Conservation (phyloP, 2,113 vertebrate species). For the Actenoides lindsayi region DNA sequence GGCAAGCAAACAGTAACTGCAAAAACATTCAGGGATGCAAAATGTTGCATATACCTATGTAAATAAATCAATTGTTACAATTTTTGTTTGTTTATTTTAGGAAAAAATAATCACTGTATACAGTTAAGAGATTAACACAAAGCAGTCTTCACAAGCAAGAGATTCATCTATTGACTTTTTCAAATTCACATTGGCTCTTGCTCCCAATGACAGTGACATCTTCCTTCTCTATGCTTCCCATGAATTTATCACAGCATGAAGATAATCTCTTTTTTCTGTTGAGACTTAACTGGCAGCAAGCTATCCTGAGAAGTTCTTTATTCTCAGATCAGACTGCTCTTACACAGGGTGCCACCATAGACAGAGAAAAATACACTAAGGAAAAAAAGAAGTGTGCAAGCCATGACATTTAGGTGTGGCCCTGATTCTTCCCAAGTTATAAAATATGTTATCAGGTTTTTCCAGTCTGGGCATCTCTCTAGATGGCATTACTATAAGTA, state of each 20-base stretch:
- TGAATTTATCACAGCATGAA: not conserved
- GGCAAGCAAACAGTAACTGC: not conserved
- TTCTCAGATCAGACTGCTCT: not conserved
- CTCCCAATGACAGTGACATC: not conserved
- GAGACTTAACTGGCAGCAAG: not conserved
- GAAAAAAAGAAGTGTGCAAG: not conserved
- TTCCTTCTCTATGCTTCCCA: not conserved
- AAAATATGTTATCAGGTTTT: not conserved
- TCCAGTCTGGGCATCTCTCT: not conserved
- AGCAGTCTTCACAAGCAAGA: not conserved
- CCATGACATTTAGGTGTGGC: fast-evolving
- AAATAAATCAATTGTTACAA: not conserved
- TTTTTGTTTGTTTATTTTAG: not conserved
- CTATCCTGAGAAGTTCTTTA: not conserved
- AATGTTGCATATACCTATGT: not conserved
- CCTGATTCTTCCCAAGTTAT: not conserved
- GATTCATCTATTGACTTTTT: not conserved
- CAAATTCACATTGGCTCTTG: not conserved
- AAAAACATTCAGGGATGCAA: not conserved
- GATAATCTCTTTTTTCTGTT: not conserved
- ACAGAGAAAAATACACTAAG: not conserved
- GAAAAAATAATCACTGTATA: not conserved
- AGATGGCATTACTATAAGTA: not conserved
- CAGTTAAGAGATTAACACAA: not conserved
- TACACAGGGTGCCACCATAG: not conserved